These are phyloP conservation scores for Corbicula japonica DNA, from an alignment of 2,888 invertebrate species.

Conservation along the genomic window DNA sequence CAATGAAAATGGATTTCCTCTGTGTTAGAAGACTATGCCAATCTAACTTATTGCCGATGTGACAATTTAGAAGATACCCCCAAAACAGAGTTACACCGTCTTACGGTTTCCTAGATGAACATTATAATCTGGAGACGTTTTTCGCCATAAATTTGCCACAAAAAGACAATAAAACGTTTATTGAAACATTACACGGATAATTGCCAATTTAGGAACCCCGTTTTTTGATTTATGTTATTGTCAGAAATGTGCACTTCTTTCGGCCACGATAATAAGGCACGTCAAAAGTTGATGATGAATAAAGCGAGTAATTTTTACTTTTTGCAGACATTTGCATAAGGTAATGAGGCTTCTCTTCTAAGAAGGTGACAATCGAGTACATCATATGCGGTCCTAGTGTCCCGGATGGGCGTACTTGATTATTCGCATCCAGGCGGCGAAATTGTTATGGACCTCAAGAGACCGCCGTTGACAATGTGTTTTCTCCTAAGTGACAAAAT, in stretches of 20 bases:
- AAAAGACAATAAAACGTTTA: constrained; percentile 59
- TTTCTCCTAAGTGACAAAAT: constrained; percentile 28
- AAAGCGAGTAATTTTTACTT: constrained; percentile 57
- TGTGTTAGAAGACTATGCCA: too few species aligned
- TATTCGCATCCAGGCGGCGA: constrained; percentile 39
- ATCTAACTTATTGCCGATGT: too few species aligned
- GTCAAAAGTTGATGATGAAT: constrained; percentile 55
- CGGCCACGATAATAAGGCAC: constrained; percentile 55
- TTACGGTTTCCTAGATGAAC: too few species aligned
- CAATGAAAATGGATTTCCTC: too few species aligned
- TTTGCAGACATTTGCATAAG: constrained; percentile 65
- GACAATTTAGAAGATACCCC: too few species aligned
- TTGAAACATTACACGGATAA: constrained; percentile 64
- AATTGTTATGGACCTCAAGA: constrained; percentile 52
- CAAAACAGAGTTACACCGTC: too few species aligned
- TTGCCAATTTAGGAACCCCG: constrained; percentile 63
- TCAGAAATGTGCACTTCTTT: constrained; percentile 63
- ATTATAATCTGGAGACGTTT: constrained; percentile 17
- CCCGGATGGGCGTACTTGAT: constrained; percentile 53
- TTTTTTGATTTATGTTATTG: constrained; percentile 68
- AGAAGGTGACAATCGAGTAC: constrained; percentile 60
- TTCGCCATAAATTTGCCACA: constrained; percentile 58
- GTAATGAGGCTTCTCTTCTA: constrained; percentile 49
- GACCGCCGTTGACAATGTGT: constrained; percentile 34
- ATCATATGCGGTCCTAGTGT: constrained; percentile 52